Base-by-base conservation (phyloP, 2,113 vertebrate species). In the Ammodytes marinus region DNA sequence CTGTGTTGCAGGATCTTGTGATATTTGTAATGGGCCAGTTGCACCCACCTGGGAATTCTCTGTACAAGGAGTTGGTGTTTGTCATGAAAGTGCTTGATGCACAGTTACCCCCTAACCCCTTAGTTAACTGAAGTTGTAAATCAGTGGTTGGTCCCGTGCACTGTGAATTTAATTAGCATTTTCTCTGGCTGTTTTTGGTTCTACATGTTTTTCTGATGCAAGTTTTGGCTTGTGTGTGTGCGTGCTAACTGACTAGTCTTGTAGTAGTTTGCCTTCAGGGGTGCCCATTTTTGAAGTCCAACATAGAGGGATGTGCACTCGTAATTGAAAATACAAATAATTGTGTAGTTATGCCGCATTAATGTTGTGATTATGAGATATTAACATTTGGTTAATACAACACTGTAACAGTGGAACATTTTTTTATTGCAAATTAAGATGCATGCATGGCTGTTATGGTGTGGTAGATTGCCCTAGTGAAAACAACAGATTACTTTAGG, bases 21-120 rank as follows among this genome's bases (percentile, higher is more conserved):
- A 92, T 93, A 82, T 93, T 91, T 91, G 77, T 76, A 74, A 89
- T 84, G 70, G 27, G 87, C 82, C 59, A 71, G 37, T 90, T 87
- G 74, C 83, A 90, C 87, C 83, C 69, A 76, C 74, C 69, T 90
- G 87, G 85, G 88, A 92, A 39, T 81, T 86, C 79, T 86, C 69
- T 74, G 60, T 46, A 57, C 77, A 83, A 49, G 17, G 68, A 83
- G 69, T 66, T 12, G 0, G 69, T 79, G 74, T 86, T 79, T 65
- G 61, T 80, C 69, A 80, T 65, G 17, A 77, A 79, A 84, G 71
- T 64, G 74, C 55, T 35, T 39, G 35, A 85, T 46, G 17, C 46
- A n/a, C 9, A n/a, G 49, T 77, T 55, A 60, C 42, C 40, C 43
- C 5, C 11, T 15, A 46, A 11, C 19, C 39, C n/a, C 8, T n/a